Percentiles rank a stretch among this genome's conserved stretches.
These are phyloP conservation scores for Cygnus buccinator DNA, from an alignment of 2,113 vertebrate species.

Conservation along the genomic window DNA sequence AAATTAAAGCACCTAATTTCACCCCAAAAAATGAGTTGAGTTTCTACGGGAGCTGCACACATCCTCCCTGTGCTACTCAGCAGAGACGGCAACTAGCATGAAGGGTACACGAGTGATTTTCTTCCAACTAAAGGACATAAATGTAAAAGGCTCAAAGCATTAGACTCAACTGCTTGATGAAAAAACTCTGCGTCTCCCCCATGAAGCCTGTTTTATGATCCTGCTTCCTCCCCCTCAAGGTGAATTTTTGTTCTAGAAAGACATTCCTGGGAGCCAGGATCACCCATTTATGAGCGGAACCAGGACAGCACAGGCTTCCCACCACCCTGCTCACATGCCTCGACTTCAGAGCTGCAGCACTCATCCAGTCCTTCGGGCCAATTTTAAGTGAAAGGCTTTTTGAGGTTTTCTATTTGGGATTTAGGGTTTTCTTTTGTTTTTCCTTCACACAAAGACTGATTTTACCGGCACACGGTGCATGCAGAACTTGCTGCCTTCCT, in stretches of 20 bases:
- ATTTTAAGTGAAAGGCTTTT: background rate
- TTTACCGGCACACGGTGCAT: background rate
- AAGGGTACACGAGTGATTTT: background rate
- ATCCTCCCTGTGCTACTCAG: background rate
- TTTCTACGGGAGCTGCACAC: accelerated
- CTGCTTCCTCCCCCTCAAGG: background rate
- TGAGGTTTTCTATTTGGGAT: background rate
- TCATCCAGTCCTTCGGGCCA: background rate
- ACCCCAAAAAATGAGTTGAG: background rate
- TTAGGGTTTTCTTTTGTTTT: background rate
- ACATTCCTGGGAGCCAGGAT: background rate
- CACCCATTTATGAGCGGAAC: background rate
- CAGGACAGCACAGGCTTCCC: background rate
- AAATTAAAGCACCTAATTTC: background rate
- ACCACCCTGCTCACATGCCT: background rate
- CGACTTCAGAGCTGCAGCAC: background rate
- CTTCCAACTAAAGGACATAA: background rate
- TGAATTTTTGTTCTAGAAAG: background rate
- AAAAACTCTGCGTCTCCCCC: background rate
- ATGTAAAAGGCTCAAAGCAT: background rate
- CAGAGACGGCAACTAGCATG: background rate
- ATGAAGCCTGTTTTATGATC: background rate
- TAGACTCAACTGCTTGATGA: background rate
- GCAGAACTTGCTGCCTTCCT: background rate
- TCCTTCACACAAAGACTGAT: background rate